A percentile compares a stretch with the other conserved stretches of the same genome.
phyloP scores from a whole-genome alignment of 1,140 invertebrate species.

The Bradysia coprophila region DNA sequence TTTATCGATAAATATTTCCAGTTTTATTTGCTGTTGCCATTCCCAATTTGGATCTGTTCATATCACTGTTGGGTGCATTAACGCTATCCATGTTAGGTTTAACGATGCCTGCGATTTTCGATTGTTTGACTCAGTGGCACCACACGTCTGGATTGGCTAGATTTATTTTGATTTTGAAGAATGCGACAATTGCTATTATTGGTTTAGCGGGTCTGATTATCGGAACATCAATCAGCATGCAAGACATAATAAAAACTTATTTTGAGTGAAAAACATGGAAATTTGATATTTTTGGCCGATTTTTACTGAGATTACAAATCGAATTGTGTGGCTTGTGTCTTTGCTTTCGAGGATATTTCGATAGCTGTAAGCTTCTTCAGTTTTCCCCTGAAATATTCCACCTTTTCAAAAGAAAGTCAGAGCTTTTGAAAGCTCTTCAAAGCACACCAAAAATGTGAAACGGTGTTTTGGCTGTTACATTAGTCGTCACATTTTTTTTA shows the following conservation, averaged over 20 bases:
- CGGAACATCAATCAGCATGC: neutral
- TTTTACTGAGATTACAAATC: too few relatives aligned
- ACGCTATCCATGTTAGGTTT: conserved; percentile 78
- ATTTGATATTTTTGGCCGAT: too few relatives aligned
- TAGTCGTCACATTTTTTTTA: too few relatives aligned
- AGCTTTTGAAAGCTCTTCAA: too few relatives aligned
- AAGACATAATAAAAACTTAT: neutral
- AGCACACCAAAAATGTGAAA: too few relatives aligned
- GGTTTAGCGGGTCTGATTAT: neutral
- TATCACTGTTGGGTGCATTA: conserved; percentile 76
- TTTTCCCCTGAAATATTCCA: too few relatives aligned
- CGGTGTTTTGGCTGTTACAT: too few relatives aligned
- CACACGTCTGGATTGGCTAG: neutral
- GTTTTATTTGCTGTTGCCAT: conserved; percentile 63
- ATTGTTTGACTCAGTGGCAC: neutral
- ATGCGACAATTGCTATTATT: neutral
- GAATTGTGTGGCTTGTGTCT: too few relatives aligned
- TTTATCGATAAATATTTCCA: too few relatives aligned
- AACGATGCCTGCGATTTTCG: conserved; percentile 78
- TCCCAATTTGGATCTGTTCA: conserved; percentile 77
- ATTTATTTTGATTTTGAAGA: neutral
- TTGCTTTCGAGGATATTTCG: too few relatives aligned
- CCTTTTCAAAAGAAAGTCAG: too few relatives aligned
- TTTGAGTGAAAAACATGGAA: neutral
- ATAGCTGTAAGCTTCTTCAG: too few relatives aligned